Conservation (phyloP, 2,113 vertebrate species). For the Ahaetulla prasina region DNA sequence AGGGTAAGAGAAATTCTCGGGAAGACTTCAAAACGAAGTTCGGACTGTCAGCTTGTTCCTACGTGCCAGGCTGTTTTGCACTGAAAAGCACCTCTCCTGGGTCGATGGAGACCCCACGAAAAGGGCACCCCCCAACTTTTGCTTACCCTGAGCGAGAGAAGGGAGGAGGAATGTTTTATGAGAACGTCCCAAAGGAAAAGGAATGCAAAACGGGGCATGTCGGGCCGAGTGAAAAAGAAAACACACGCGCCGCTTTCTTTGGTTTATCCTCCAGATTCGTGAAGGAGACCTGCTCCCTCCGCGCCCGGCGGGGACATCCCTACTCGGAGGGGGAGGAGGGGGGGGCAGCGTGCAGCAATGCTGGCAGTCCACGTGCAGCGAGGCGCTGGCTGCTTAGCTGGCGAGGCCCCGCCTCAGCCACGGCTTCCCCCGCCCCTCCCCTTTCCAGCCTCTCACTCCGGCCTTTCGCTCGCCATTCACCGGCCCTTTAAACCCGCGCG, state of each 20-base stretch:
- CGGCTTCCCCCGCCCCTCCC: neutral
- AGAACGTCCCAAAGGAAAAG: neutral
- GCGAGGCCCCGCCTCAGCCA: neutral
- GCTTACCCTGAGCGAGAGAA: neutral
- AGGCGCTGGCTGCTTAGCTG: neutral
- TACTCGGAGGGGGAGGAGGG: neutral
- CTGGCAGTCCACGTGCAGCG: conserved; percentile 4
- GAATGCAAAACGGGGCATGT: neutral
- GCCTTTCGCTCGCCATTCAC: conserved; percentile 33
- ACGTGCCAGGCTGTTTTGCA: neutral
- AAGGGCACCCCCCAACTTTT: neutral
- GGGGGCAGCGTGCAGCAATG: neutral
- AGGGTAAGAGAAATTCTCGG: neutral
- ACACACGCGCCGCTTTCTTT: fast-evolving
- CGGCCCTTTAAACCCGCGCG: conserved; percentile 47
- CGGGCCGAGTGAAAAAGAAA: neutral
- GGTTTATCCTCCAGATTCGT: neutral
- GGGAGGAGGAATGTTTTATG: neutral
- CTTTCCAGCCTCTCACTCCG: too few species aligned
- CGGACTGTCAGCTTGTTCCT: neutral
- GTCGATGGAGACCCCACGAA: neutral
- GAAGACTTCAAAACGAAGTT: neutral
- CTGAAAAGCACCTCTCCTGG: too few species aligned
- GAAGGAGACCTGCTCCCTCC: too few species aligned
- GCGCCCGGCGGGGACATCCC: neutral